Base-by-base conservation (phyloP, 1,140 invertebrate genomes). In the Drosophila bocqueti region DNA sequence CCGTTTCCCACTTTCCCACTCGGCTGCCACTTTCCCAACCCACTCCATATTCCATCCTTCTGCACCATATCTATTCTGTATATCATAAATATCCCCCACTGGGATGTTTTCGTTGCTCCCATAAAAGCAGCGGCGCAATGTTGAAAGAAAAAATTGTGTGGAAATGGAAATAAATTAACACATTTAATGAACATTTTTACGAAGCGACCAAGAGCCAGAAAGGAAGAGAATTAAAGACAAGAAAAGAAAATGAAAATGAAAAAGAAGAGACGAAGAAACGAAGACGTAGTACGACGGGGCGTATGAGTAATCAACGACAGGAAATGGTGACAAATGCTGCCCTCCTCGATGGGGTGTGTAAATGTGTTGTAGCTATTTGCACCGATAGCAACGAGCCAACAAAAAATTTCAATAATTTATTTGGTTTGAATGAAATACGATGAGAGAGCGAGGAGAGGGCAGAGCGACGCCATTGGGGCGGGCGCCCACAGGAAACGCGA, bases 221-320 rank as follows among this genome's bases (percentile, higher is more conserved):
- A 57, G 38, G 7, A 38, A 40, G 72, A 47, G 42, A 47, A 74
- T n/a, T 45, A 57, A 54, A 52, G 73, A 43, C 49, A 61, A 57
- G 16, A 49, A 10, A 26, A 29, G 26, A 10, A 26, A 26, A 31
- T 31, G 31, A 24, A 15, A 49, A 50, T 29, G 10, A 8, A 26
- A 7, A 24, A 49, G 43, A 36, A 54, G 8, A 31, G 7, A 31
- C 29, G n/a, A 34, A 46, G 36, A 38, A 34, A 13, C 45, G 72
- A 76, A 76, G 61, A 66, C 42, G 75, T 46, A 38, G 89, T 76
- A 79, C 85, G 64, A 85, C 81, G 75, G 85, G 80, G 85, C 85
- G 85, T 89, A 89, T 89, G 85, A 89, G 85, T 89, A 89, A 89
- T 89, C 85, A 89, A 79, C 85, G 81, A 82, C 85, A 89, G 85